Base-by-base conservation (phyloP, 1,140 invertebrate genomes). In the Carcinoscorpius rotundicauda region DNA sequence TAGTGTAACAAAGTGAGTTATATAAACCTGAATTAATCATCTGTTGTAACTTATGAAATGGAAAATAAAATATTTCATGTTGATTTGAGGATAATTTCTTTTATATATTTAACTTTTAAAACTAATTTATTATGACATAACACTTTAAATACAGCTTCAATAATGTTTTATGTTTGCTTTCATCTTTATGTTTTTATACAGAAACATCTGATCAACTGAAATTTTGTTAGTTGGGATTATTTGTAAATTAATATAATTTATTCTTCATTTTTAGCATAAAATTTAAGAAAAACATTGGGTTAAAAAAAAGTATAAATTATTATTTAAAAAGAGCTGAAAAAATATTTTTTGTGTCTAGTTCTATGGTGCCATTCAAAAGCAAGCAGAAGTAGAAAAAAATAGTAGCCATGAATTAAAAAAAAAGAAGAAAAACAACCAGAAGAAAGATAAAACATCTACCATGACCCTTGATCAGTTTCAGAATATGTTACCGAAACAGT, bases 401-500 rank as follows among this genome's bases (percentile, higher is more conserved):
- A 56, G 11, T 29, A 10, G 6, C 10, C 29, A 29, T 29, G 29
- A 29, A 29, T 51, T 11, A 6, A 48, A 60, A 11, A 64, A 65
- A 67, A 73, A 73, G 64, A 69, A 68, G 52, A 74, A 74, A 67
- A 78, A 77, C 68, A 83, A 83, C 62, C 82, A 82, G 68, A 85
- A 85, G 71, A 85, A 84, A 74, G 82, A 83, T 65, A 84, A 84
- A 76, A 79, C 75, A 9, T 64, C 75, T 8, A 73, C 82, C 0
- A 84, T 87, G 81, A 82, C 81, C 64, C 73, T 86, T 49, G 82
- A 84, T 68, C 78, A 86, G 72, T 87, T 87, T 72, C 84, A 84
- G 72, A 81, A 77, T 64, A 65, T 75, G 29, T 66, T 29, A 29
- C 29, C 29, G 0, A 29, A 29, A 29, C 29, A 29, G 29, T 29